Evolutionary conservation across 2,888 invertebrate genomes (phyloP), one percentile per base, ranked within the genome.

Genomic region (Meiosimyza platycephala): DNA sequence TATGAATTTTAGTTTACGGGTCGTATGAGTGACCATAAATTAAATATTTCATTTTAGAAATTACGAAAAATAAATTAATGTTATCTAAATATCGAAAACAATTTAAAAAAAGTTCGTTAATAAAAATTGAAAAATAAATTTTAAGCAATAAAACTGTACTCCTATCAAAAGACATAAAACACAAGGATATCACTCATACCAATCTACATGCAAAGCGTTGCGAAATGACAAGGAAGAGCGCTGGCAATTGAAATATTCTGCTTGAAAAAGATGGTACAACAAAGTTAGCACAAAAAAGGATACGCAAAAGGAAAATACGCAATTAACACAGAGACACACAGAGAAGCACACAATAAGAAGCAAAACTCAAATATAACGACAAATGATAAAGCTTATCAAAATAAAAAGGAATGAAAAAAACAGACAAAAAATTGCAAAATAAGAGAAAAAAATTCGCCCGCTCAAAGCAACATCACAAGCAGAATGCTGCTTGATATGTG

Each of bases 21-120:
- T 22, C 55, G 55, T 55, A 55, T 55, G 55, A 55, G 55, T 22
- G 22, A 55, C 55, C 18, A 12, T 55, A 12, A 55, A 55, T 55
- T 55, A 55, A 55, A 55, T 15, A 12, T 55, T 55, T 55, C 9
- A 18, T 55, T 55, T 18, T 4, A 2, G 28, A 4, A 4, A 28
- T 1, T 2, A 28, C 28, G 28, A 28, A 28, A 18, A 55, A 4
- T 22, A 18, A 22, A 2, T 22, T 1, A 22, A 22, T 22, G 18
- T 6, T 22, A 55, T 12, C 55, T 16, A 16, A 18, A 16, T 12
- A 55, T 55, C 22, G 12, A 55, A 55, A 22, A 12, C 55, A 55
- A 55, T 11, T 55, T 11, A 16, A 55, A 16, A 55, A 55, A 55
- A 55, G 22, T 55, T 18, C 22, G 18, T 18, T 18, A 18, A 55